Conservation (phyloP, 2,888 invertebrate genomes). For the Octonoba sinensis region DNA sequence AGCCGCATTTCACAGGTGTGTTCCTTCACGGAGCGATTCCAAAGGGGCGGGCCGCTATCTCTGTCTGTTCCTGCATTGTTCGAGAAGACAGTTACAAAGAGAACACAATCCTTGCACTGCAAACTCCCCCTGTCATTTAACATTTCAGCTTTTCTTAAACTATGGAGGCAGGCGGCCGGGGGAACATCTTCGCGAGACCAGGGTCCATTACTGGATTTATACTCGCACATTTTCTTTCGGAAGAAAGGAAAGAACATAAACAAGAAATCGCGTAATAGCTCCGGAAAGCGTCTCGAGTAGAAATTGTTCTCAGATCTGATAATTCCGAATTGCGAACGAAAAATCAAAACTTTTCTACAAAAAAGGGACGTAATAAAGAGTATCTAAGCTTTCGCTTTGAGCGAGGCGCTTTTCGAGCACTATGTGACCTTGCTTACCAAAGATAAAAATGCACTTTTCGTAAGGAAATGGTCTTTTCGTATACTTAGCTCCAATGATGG, state of each 20-base stretch:
- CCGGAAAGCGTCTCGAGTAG: conserved; percentile 17
- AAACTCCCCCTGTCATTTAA: neutral
- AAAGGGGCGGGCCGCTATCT: too few relatives aligned
- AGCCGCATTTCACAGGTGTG: too few relatives aligned
- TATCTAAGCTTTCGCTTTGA: conserved; percentile 18
- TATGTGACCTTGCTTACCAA: conserved; percentile 29
- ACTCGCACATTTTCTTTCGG: conserved; percentile 14
- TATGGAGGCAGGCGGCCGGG: neutral
- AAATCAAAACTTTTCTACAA: conserved; percentile 23
- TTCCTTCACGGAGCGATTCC: too few relatives aligned
- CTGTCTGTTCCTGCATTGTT: conserved; percentile 9
- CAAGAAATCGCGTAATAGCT: conserved; percentile 17
- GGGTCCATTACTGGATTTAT: conserved; percentile 48
- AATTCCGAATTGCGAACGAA: conserved; percentile 27
- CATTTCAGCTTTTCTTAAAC: neutral
- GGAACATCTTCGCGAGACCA: conserved; percentile 20
- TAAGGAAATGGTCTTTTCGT: too few relatives aligned
- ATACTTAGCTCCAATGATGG: too few relatives aligned
- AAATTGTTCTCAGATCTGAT: conserved; percentile 49
- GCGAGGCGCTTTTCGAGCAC: conserved; percentile 30
- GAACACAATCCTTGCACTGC: conserved; percentile 15
- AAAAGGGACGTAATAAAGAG: conserved; percentile 37
- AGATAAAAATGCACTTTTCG: conserved; percentile 21
- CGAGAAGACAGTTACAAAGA: conserved; percentile 19
- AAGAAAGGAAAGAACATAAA: conserved; percentile 9